Conservation (phyloP, 2,113 vertebrate genomes). For the Pluvialis apricaria region DNA sequence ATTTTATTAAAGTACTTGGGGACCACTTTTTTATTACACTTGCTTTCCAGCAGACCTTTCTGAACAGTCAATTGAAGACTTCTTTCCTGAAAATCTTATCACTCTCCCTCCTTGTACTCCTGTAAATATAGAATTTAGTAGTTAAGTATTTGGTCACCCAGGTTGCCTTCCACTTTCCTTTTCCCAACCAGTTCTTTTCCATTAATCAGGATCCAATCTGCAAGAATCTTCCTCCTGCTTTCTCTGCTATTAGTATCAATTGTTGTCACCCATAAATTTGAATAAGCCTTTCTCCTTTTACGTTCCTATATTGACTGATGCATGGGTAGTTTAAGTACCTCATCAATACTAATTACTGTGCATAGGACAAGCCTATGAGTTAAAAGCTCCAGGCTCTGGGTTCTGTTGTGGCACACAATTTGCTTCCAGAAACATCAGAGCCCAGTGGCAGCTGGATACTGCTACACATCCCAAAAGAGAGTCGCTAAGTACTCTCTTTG, state of each 20-base stretch:
- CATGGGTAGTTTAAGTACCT: neutral
- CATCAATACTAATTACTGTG: constrained; percentile 30
- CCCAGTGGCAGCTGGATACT: neutral
- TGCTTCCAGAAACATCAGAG: neutral
- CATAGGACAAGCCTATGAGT: neutral
- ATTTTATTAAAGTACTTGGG: neutral
- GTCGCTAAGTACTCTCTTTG: neutral
- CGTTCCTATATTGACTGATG: neutral
- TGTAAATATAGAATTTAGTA: neutral
- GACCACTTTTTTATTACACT: neutral
- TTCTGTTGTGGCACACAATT: neutral
- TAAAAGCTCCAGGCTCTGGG: neutral
- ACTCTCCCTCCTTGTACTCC: neutral
- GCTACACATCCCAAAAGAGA: neutral
- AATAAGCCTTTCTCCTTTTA: neutral
- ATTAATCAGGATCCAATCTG: neutral
- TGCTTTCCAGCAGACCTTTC: neutral
- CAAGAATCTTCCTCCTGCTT: neutral
- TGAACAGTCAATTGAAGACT: neutral
- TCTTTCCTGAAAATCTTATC: neutral
- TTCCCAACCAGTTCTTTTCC: neutral
- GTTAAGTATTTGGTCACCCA: neutral
- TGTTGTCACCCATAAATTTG: constrained; percentile 5
- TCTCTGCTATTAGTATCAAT: neutral
- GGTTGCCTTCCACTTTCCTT: neutral